Evolutionary conservation across 2,888 invertebrate species (phyloP).

Genomic region (Erpobdella octoculata): DNA sequence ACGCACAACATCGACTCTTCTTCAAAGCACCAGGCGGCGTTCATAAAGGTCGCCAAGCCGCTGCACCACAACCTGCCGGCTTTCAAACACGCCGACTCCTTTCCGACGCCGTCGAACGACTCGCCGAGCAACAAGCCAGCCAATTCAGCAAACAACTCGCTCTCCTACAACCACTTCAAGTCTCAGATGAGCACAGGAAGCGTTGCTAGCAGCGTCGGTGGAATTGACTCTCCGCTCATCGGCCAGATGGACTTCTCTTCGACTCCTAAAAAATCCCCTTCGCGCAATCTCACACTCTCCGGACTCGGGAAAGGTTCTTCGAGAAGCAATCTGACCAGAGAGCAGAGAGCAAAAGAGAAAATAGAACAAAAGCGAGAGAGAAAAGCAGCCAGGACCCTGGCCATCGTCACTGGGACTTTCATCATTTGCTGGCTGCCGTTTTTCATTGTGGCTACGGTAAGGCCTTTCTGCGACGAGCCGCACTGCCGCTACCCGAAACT

Average conservation of each 20-base stretch:
- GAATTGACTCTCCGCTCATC: slow-evolving; percentile 1
- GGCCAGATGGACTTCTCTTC: not conserved
- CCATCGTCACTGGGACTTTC: slow-evolving; percentile 79
- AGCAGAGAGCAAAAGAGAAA: slow-evolving; percentile 42
- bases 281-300: slow-evolving; percentile 2
- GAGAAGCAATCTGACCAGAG: slow-evolving; percentile 10
- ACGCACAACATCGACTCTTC: not conserved
- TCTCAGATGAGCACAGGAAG: not conserved
- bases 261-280: not conserved
- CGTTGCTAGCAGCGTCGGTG: not conserved
- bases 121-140: not conserved
- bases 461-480: slow-evolving; percentile 67
- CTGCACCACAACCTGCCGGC: not conserved
- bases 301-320: not conserved
- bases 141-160: not conserved
- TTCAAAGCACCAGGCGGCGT: too few species aligned
- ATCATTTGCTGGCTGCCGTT: slow-evolving; percentile 90
- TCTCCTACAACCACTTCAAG: not conserved
- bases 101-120: not conserved
- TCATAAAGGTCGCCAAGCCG: not conserved
- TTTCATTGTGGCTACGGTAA: slow-evolving; percentile 75
- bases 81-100: not conserved
- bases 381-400: slow-evolving; percentile 51
- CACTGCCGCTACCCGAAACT: slow-evolving; percentile 47
- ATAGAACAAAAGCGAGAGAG: slow-evolving; percentile 50